Percentiles rank a stretch among this genome's conserved stretches.
Conservation (phyloP, 2,797 vertebrate genomes). For the Artibeus lituratus region DNA sequence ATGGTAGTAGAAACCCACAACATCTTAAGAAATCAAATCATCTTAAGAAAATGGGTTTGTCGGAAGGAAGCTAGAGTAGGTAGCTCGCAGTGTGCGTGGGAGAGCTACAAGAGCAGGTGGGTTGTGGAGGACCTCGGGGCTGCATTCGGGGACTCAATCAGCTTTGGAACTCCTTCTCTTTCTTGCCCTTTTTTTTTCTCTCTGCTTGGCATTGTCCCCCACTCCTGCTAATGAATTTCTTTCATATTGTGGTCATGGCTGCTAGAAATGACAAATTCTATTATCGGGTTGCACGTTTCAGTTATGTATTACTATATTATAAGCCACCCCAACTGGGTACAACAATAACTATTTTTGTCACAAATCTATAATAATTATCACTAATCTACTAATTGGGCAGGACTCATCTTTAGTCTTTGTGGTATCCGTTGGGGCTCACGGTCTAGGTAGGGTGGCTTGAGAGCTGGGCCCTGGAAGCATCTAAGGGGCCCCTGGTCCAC, state of each 20-base stretch:
- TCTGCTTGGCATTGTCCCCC: background rate
- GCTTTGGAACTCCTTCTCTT: background rate
- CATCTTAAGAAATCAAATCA: background rate
- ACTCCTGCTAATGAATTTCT: background rate
- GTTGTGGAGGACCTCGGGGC: background rate
- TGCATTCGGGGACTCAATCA: background rate
- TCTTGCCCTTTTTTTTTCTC: background rate
- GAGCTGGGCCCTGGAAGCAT: background rate
- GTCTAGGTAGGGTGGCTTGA: background rate
- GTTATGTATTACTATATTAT: background rate
- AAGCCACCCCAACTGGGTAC: background rate
- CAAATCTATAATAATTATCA: background rate
- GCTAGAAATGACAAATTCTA: background rate
- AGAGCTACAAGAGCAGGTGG: background rate
- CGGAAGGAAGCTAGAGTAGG: background rate
- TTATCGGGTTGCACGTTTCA: background rate
- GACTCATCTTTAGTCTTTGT: background rate
- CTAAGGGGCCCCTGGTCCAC: background rate
- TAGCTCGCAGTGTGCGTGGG: background rate
- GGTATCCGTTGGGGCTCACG: background rate
- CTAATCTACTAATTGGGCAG: background rate
- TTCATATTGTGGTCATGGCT: background rate
- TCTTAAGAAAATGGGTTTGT: background rate
- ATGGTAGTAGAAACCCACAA: background rate
- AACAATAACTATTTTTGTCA: background rate